Evolutionary conservation across 2,888 invertebrate species (phyloP).

Genomic region (Lasioglossum malachurum): DNA sequence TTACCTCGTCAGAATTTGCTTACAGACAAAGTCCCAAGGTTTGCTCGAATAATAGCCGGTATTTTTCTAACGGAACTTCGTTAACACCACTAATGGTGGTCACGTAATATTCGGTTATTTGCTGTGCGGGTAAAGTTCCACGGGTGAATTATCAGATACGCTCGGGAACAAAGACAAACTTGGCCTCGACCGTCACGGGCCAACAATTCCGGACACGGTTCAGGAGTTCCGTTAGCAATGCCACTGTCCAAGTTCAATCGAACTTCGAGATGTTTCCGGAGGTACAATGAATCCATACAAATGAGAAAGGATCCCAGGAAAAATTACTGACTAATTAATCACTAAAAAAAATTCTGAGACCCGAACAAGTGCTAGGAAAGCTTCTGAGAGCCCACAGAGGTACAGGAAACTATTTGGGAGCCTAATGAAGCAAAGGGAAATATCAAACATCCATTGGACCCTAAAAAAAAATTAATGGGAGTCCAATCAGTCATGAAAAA

Average conservation of each 20-base stretch:
- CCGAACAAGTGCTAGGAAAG: too few relatives aligned
- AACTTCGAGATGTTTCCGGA: background rate
- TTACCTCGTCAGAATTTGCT: background rate
- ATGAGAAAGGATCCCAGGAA: background rate
- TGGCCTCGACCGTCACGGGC: background rate
- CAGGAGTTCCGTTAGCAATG: background rate
- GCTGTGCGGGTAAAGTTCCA: background rate
- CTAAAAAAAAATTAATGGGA: too few relatives aligned
- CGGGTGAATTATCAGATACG: background rate
- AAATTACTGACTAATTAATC: too few relatives aligned
- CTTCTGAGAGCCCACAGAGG: too few relatives aligned
- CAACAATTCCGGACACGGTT: background rate
- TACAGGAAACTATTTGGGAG: too few relatives aligned
- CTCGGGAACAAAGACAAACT: background rate
- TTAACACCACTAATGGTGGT: background rate
- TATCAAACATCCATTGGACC: too few relatives aligned
- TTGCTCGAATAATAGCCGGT: background rate
- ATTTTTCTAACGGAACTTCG: slow-evolving; percentile 1
- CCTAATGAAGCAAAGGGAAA: too few relatives aligned
- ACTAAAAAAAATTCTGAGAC: too few relatives aligned
- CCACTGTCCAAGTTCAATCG: background rate
- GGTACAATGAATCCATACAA: background rate
- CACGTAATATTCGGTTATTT: background rate
- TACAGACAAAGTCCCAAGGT: background rate
- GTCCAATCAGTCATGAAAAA: too few relatives aligned